A percentile compares a stretch with the other conserved stretches of the same genome.
Evolutionary conservation across 2,797 vertebrate genomes (phyloP).

Genomic region (Darevskia mixta): DNA sequence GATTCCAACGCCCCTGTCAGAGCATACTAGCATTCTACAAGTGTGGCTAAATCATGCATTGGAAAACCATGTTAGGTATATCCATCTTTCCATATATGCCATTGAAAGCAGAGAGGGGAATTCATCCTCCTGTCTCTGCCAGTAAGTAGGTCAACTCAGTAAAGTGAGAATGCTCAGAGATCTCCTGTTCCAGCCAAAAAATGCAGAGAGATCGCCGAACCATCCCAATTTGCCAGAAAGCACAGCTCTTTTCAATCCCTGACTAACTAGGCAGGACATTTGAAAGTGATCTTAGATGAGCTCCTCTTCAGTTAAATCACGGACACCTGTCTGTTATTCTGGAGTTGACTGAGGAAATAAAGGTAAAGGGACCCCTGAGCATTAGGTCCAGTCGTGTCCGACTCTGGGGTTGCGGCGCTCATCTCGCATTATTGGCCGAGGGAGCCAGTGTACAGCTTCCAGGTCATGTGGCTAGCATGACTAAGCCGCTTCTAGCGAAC

Average conservation of each 20-base stretch:
- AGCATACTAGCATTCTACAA: neutral
- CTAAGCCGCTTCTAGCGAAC: too few relatives aligned
- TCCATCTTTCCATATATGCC: neutral
- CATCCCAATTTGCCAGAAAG: neutral
- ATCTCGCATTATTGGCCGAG: too few relatives aligned
- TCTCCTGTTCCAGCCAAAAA: slow-evolving; percentile 21
- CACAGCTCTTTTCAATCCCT: neutral
- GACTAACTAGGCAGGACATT: neutral
- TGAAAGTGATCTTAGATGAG: neutral
- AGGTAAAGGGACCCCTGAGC: too few relatives aligned
- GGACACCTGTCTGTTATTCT: neutral
- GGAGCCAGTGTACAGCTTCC: too few relatives aligned
- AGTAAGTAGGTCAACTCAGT: neutral
- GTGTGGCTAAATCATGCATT: neutral
- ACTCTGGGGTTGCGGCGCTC: too few relatives aligned
- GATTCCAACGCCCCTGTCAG: neutral
- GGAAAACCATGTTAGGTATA: neutral
- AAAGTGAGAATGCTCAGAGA: too few relatives aligned
- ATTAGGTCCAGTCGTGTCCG: too few relatives aligned
- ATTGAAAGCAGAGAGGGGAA: neutral
- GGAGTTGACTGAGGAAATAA: neutral
- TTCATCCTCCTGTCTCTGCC: too few relatives aligned
- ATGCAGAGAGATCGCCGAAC: slow-evolving; percentile 4
- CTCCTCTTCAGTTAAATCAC: neutral
- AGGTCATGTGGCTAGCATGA: too few relatives aligned